Base-by-base conservation (phyloP, 2,113 vertebrate genomes). In the Microtus oregoni region DNA sequence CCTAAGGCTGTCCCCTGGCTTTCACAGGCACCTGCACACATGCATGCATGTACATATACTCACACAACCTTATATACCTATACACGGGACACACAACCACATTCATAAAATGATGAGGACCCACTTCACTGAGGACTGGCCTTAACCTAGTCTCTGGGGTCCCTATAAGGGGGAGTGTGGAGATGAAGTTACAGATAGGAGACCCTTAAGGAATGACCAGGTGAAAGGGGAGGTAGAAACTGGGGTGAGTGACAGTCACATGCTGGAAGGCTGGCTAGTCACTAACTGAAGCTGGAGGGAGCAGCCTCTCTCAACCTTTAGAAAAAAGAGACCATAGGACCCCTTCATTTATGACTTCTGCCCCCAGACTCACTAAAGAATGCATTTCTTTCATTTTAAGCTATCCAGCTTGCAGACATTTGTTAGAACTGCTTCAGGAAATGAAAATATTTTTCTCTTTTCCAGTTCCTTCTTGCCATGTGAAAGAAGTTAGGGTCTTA, bases 221-320 rank as follows among this genome's bases (percentile, higher is more conserved):
- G 8, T 35, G 28, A 38, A 5, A 30, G 4, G 1, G 35, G 30
- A 41, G 70, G 41, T 19, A 5, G 14, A 50, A 50, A 15, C 2
- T 1, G 24, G 11, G 7, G 13, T 0, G 0, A 41, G 22, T 0
- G 8, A 24, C 35, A 19, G 4, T 41, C 9, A 6, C 1, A 9
- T 5, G 11, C 77, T 17, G 22, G 61, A 55, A 20, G 5, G 11
- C 11, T 5, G 20, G 7, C 14, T 6, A 28, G 70, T 1, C 4
- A 28, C 3, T 1, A 1, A 6, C 30, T 79, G 65, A 28, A 35
- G 58, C 20, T 7, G 2, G 6, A 12, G 47, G 14, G 67, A 7
- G 7, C 0, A 32, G 13, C 61, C 14, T 38, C 41, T 55, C 38
- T 35, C 7, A 22, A 65, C 7, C 8, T 38, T 2, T 63, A 20